phyloP scores from a whole-genome alignment of 2,113 vertebrate species.

The Plotosus lineatus region DNA sequence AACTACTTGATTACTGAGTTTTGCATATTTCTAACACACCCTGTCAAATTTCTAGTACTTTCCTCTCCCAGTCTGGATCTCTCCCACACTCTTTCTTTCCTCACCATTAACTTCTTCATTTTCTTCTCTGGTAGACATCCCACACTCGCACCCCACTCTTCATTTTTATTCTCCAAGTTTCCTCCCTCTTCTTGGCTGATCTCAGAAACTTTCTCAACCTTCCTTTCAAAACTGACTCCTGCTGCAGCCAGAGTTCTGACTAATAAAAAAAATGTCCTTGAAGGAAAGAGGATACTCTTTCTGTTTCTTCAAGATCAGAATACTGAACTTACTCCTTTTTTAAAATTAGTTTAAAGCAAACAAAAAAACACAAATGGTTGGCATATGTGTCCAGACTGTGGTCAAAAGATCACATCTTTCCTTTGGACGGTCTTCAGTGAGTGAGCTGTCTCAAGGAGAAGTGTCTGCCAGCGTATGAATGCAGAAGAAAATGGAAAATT shows the following conservation, averaged over 20 bases:
- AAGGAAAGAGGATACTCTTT: not conserved
- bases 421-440: not conserved
- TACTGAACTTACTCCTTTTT: not conserved
- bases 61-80: not conserved
- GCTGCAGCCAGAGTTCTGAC: not conserved
- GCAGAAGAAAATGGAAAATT: not conserved
- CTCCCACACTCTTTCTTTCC: not conserved
- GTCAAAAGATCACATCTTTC: constrained; percentile 23
- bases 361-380: not conserved
- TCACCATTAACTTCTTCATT: constrained; percentile 42
- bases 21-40: not conserved
- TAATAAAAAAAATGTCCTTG: constrained; percentile 8
- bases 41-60: constrained; percentile 24
- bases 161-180: constrained; percentile 7
- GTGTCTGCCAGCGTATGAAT: constrained; percentile 8
- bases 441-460: constrained; percentile 17
- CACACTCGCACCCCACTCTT: no score
- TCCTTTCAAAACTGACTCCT: not conserved
- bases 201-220: constrained; percentile 13
- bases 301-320: not conserved
- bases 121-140: not conserved
- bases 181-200: not conserved
- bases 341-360: not conserved
- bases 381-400: not conserved
- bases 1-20: not conserved